phyloP scores from a whole-genome alignment of 2,797 vertebrate species.

The Bryconaethiops microstoma region DNA sequence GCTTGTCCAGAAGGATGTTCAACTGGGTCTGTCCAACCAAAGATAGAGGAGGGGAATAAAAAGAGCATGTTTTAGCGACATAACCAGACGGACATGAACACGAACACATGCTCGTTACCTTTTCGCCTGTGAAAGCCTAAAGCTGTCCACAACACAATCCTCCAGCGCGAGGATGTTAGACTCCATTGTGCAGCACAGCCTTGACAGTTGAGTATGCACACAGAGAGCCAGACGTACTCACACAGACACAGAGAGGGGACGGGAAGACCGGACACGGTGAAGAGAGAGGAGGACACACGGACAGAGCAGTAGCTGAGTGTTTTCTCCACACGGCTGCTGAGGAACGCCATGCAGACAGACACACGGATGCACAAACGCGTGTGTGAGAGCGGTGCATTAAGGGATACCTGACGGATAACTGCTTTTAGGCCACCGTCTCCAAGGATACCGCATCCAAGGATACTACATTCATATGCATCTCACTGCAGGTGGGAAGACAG shows the following conservation, averaged over 20 bases:
- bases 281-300: neutral
- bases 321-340: constrained; percentile 1
- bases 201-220: neutral
- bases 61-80: neutral
- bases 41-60: constrained; percentile 36
- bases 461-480: constrained; percentile 26
- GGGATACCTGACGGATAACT: constrained; percentile 37
- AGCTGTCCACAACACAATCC: neutral
- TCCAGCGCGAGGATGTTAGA: neutral
- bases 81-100: neutral
- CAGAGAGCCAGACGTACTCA: neutral
- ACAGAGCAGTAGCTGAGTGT: neutral
- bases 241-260: neutral
- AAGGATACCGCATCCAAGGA: constrained; percentile 33
- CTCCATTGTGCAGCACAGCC: neutral
- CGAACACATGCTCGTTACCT: constrained; percentile 25
- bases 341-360: constrained; percentile 34
- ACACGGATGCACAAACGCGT: constrained; percentile 8
- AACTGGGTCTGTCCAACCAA: constrained; percentile 86
- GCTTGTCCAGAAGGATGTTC: constrained; percentile 95
- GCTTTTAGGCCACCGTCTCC: constrained; percentile 32
- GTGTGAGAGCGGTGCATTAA: constrained; percentile 13
- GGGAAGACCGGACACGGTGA: neutral
- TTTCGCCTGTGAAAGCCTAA: neutral
- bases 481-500: constrained; percentile 22